A percentile compares a stretch with the other conserved stretches of the same genome.
phyloP scores from a whole-genome alignment of 2,113 vertebrate species.

The Petrocephalus zakoni region DNA sequence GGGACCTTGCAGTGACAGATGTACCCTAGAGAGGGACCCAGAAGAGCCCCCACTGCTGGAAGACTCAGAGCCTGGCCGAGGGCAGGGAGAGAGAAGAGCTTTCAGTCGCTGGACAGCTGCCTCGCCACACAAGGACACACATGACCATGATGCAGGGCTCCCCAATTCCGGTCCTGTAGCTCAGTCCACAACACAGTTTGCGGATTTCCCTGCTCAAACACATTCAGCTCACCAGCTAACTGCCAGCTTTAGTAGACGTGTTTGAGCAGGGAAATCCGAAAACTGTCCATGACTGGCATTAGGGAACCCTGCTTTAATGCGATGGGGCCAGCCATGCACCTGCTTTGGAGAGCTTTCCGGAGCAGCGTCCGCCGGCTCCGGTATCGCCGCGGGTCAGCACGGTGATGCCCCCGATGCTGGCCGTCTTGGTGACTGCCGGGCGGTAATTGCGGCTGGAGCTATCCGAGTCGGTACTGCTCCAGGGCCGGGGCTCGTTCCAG shows the following conservation, averaged over 20 bases:
- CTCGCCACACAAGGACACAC: neutral
- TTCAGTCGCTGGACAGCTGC: neutral
- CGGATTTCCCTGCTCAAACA: neutral
- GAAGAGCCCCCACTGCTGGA: constrained; percentile 73
- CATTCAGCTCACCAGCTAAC: neutral
- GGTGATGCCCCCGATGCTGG: constrained; percentile 71
- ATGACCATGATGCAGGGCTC: neutral
- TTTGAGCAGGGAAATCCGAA: neutral
- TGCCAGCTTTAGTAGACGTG: neutral
- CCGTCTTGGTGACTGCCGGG: constrained; percentile 70
- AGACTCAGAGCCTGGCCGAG: constrained; percentile 61
- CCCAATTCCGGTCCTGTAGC: neutral
- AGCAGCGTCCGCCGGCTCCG: constrained; percentile 66
- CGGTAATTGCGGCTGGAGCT: constrained; percentile 76
- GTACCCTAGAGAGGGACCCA: constrained; percentile 69
- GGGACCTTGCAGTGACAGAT: constrained; percentile 68
- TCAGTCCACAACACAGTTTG: neutral
- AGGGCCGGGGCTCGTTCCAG: constrained; percentile 80
- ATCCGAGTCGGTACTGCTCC: constrained; percentile 96
- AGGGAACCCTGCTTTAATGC: neutral
- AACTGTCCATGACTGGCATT: neutral
- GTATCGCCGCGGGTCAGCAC: constrained; percentile 70
- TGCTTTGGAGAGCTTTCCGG: constrained; percentile 75
- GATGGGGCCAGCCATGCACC: constrained; percentile 42
- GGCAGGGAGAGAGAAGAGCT: neutral